Evolutionary conservation across 2,113 vertebrate genomes (phyloP).

Genomic region (Eretmochelys imbricata): DNA sequence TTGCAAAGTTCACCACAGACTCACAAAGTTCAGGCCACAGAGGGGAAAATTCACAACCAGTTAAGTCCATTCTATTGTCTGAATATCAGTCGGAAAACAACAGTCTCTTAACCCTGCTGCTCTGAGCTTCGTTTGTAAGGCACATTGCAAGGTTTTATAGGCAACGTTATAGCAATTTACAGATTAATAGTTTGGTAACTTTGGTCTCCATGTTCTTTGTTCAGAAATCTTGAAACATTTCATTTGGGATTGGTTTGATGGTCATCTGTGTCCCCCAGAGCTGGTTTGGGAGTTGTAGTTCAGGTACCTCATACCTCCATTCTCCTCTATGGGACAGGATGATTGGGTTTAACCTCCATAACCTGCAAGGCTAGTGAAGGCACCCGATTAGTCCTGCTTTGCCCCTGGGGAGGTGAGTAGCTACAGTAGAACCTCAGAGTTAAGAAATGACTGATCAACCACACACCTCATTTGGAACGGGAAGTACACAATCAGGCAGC

Average conservation of each 20-base stretch:
- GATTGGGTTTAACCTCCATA: no score
- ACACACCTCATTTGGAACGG: no score
- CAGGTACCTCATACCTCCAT: no score
- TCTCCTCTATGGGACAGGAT: no score
- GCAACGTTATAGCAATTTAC: not conserved
- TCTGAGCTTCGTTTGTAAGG: not conserved
- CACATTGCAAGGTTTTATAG: not conserved
- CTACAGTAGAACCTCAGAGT: no score
- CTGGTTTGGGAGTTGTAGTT: no score
- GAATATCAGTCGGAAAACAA: not conserved
- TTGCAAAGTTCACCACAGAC: not conserved
- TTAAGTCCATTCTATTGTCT: not conserved
- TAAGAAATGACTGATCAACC: no score
- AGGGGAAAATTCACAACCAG: not conserved
- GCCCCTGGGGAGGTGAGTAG: no score
- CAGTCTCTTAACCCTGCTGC: fast-evolving
- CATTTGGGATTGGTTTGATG: not conserved
- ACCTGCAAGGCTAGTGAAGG: no score
- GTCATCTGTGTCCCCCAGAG: not conserved
- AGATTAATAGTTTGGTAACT: slow-evolving; percentile 20
- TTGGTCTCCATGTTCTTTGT: slow-evolving; percentile 36
- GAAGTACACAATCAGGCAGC: no score
- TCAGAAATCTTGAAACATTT: not conserved
- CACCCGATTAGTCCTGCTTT: no score
- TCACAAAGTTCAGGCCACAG: not conserved